Evolutionary conservation across 2,797 vertebrate genomes (phyloP).

Genomic region (Crypturellus tataupa): DNA sequence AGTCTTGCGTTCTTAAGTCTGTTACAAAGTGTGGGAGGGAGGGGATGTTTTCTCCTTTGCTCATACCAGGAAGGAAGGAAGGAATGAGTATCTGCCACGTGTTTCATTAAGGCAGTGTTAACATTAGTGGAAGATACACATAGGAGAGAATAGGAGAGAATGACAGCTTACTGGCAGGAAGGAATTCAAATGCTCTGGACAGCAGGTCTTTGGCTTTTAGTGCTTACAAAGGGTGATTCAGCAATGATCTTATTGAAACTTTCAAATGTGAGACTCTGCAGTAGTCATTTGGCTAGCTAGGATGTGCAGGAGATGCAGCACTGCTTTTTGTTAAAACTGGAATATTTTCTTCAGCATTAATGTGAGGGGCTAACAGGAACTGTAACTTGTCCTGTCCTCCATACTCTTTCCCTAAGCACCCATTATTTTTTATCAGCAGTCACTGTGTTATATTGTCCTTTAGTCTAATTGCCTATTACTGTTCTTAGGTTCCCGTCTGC

Average conservation of each 20-base stretch:
- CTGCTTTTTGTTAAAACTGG: not conserved
- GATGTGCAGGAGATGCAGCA: not conserved
- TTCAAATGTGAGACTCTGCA: not conserved
- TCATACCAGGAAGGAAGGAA: constrained; percentile 46
- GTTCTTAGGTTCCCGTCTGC: not conserved
- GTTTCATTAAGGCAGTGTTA: constrained; percentile 47
- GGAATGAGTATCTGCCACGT: constrained; percentile 54
- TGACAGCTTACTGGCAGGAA: not conserved
- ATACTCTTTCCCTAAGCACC: not conserved
- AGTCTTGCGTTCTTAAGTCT: constrained; percentile 55
- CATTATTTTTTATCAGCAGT: not conserved
- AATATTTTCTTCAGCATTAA: not conserved
- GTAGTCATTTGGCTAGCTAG: not conserved
- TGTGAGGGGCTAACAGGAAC: not conserved
- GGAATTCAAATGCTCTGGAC: not conserved
- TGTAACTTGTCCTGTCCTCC: not conserved
- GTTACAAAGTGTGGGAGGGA: constrained; percentile 60
- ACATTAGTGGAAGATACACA: not conserved
- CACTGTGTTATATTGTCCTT: not conserved
- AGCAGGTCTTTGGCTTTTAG: not conserved
- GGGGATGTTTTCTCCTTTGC: constrained; percentile 49
- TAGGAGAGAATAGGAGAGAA: not conserved
- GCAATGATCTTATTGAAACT: not conserved
- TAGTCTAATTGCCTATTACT: not conserved
- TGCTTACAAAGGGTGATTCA: not conserved